Conservation (phyloP, 1,140 invertebrate genomes). For the Pseudoatta argentina region DNA sequence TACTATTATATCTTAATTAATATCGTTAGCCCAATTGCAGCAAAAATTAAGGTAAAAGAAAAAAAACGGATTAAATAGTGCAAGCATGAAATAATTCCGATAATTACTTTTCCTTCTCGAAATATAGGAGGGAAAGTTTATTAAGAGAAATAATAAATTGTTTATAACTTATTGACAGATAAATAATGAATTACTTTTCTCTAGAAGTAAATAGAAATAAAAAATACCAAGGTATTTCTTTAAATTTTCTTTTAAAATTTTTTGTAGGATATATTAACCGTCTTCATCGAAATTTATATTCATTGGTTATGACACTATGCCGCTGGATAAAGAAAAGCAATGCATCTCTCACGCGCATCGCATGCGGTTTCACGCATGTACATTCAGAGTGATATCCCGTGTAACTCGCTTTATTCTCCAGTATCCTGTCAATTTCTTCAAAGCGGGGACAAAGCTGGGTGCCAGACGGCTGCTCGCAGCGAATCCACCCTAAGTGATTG, state of each 20-base stretch:
- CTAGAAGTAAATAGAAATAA: not conserved
- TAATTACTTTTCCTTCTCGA: not conserved
- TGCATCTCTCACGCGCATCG: not conserved
- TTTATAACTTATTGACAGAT: not conserved
- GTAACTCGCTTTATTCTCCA: slow-evolving; percentile 19
- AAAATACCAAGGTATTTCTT: not conserved
- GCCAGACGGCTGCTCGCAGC: slow-evolving; percentile 25
- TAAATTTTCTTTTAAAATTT: not conserved
- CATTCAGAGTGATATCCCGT: not conserved
- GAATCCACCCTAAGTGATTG: slow-evolving; percentile 57
- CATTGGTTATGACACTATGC: not conserved
- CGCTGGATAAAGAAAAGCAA: not conserved
- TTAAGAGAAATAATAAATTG: not conserved
- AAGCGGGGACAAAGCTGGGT: slow-evolving; percentile 8
- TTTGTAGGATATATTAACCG: not conserved
- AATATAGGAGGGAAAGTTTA: not conserved
- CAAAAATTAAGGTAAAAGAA: not conserved
- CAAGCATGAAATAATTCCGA: not conserved
- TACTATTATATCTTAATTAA: slow-evolving; percentile 47
- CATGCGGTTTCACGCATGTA: not conserved
- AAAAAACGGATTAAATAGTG: not conserved
- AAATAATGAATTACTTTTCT: not conserved
- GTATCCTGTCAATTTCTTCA: slow-evolving; percentile 20
- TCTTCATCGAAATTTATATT: slow-evolving; percentile 7
- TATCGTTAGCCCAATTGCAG: not conserved